Conservation (phyloP, 2,797 vertebrate species). For the Semaprochilodus insignis region DNA sequence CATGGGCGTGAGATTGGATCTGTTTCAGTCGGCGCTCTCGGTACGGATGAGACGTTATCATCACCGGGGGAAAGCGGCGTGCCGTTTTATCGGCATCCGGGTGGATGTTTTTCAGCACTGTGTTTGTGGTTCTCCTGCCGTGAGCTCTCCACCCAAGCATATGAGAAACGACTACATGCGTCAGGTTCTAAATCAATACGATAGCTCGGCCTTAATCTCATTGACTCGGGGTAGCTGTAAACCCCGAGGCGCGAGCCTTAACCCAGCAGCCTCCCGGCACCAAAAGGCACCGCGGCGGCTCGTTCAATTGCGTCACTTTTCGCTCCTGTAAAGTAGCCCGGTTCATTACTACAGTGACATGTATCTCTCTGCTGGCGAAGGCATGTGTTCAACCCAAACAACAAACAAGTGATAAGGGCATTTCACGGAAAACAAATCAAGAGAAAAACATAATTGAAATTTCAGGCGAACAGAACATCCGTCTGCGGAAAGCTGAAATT, state of each 20-base stretch:
- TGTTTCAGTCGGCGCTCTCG: neutral
- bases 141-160: constrained; percentile 37
- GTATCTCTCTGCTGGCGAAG: constrained; percentile 44
- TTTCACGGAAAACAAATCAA: constrained; percentile 63
- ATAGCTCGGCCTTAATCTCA: constrained; percentile 65
- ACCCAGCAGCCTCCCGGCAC: constrained; percentile 10
- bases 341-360: constrained; percentile 32
- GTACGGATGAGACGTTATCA: constrained; percentile 8
- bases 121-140: constrained; percentile 51
- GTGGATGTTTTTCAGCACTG: constrained; percentile 50
- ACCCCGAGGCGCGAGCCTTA: constrained; percentile 51
- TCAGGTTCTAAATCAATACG: constrained; percentile 68
- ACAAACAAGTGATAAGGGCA: constrained; percentile 57
- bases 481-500: constrained; percentile 56
- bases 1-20: constrained; percentile 8
- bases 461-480: constrained; percentile 56
- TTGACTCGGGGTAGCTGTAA: constrained; percentile 53
- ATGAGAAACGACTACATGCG: constrained; percentile 66
- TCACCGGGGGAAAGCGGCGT: neutral
- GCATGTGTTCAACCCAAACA: constrained; percentile 58
- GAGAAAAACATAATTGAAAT: constrained; percentile 56
- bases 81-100: constrained; percentile 52
- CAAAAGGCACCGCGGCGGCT: neutral
- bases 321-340: constrained; percentile 2
- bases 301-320: neutral